These are phyloP conservation scores for Euthynnus affinis DNA, from an alignment of 2,797 vertebrate genomes.

Conservation along the genomic window DNA sequence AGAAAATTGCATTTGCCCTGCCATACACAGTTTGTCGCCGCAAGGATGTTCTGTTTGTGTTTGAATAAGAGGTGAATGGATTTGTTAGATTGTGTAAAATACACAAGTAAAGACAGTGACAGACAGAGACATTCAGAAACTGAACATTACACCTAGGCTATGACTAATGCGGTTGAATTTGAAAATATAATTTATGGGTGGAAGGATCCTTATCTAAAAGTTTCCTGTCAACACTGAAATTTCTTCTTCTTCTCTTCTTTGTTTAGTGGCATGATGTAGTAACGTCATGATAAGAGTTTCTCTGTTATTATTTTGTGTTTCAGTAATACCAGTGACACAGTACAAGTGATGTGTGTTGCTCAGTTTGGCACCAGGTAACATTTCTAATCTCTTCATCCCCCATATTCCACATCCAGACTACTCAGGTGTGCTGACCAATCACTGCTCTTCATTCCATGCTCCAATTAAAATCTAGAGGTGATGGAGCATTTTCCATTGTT, in stretches of 20 bases:
- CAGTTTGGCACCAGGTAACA: neutral
- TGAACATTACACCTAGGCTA: slow-evolving; percentile 7
- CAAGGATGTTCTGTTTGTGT: slow-evolving; percentile 61
- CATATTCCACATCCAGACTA: neutral
- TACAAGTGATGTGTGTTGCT: neutral
- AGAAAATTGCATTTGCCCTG: slow-evolving; percentile 76
- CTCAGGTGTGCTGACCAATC: neutral
- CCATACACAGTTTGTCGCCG: slow-evolving; percentile 52
- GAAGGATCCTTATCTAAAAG: slow-evolving; percentile 45
- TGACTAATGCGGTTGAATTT: slow-evolving; percentile 32
- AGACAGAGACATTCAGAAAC: slow-evolving; percentile 8
- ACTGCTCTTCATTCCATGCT: neutral
- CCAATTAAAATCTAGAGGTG: neutral
- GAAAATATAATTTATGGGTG: slow-evolving; percentile 57
- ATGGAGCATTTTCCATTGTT: too few relatives aligned
- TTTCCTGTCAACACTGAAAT: slow-evolving; percentile 37
- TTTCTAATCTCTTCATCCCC: neutral
- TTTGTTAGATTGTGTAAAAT: slow-evolving; percentile 49
- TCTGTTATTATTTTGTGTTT: neutral
- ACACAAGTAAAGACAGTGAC: neutral
- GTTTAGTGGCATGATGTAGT: slow-evolving; percentile 5
- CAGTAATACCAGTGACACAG: neutral
- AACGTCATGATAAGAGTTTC: slow-evolving; percentile 1
- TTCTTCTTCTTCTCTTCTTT: neutral
- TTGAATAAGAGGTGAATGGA: slow-evolving; percentile 35